Conservation (phyloP, 1,140 invertebrate species). For the Mercenaria mercenaria region DNA sequence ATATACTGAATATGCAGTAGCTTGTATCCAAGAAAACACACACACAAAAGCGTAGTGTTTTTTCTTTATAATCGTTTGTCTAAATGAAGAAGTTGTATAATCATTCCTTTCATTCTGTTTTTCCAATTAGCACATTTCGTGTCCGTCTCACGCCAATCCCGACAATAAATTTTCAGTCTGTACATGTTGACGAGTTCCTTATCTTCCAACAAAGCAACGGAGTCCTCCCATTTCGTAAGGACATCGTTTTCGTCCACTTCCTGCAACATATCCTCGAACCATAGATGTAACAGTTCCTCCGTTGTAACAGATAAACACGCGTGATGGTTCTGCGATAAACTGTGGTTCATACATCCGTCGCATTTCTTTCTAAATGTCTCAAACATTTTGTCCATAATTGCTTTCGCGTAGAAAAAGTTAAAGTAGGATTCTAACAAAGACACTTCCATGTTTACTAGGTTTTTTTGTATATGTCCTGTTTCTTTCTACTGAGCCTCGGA, state of each 20-base stretch:
- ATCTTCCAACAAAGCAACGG: background rate
- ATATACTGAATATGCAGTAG: too few species aligned
- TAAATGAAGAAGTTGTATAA: background rate
- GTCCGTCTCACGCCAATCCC: slow-evolving; percentile 38
- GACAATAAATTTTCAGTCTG: slow-evolving; percentile 40
- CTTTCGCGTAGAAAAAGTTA: slow-evolving; percentile 12
- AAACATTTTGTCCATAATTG: background rate
- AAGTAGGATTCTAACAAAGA: slow-evolving; percentile 10
- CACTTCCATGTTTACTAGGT: background rate
- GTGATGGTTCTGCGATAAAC: slow-evolving; percentile 28
- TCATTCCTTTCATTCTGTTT: slow-evolving; percentile 28
- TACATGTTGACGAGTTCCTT: background rate
- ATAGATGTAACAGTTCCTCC: background rate
- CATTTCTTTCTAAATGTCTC: background rate
- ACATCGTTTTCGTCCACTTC: slow-evolving; percentile 23
- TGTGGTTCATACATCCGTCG: background rate
- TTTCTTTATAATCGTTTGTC: background rate
- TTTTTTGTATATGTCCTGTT: too few species aligned
- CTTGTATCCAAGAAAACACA: too few species aligned
- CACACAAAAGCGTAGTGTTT: too few species aligned
- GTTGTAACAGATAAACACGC: background rate
- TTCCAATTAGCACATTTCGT: slow-evolving; percentile 4
- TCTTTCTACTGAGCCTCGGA: background rate
- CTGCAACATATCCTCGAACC: background rate
- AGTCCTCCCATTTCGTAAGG: background rate